Base-by-base conservation (phyloP, 2,888 invertebrate genomes). In the Xestobium rufovillosum region DNA sequence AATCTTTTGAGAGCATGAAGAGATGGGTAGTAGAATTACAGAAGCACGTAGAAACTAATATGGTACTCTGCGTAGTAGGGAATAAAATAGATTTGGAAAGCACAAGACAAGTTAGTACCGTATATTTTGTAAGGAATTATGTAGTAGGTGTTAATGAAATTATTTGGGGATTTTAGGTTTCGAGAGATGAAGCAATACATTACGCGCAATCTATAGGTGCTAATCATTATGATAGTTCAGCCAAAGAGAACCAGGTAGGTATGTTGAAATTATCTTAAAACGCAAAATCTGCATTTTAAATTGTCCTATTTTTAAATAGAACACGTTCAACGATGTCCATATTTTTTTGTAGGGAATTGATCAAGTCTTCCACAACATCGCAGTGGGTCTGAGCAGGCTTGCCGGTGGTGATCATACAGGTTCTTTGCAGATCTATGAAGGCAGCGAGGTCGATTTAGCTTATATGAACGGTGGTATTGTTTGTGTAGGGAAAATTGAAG, bases 191-290 rank as follows among this genome's bases (percentile, higher is more conserved):
- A 53, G 90, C 85, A 0, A 63, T 72, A 34, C 73, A 78, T 32
- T 92, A 84, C 67, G 85, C 91, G 0, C 72, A 72, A 4, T 76
- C 78, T 3, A 87, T 92, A 36, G 85, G 84, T n/a, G 90, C 88
- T 2, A 69, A 70, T 6, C 90, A 89, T 67, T 80, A 81, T 51
- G 91, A 92, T 61, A 82, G 86, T 0, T 91, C 90, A 1, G 90
- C 89, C 0, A 66, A 84, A 43, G 74, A 78, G 44, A 80, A 83
- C 55, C 78, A 80, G 70, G 79, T 77, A 51, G 33, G 38, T 36
- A 33, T 29, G 9, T 26, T 11, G 9, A 35, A 15, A 23, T 26
- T 32, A 8, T 14, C 9, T 35, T 28, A 19, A 2, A n/a, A n/a
- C n/a, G n/a, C n/a, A n/a, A n/a, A n/a, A n/a, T n/a, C n/a, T n/a